A percentile compares a stretch with the other conserved stretches of the same genome.
These are phyloP conservation scores for Ceriagrion tenellum DNA, from an alignment of 2,888 invertebrate species.

Conservation along the genomic window DNA sequence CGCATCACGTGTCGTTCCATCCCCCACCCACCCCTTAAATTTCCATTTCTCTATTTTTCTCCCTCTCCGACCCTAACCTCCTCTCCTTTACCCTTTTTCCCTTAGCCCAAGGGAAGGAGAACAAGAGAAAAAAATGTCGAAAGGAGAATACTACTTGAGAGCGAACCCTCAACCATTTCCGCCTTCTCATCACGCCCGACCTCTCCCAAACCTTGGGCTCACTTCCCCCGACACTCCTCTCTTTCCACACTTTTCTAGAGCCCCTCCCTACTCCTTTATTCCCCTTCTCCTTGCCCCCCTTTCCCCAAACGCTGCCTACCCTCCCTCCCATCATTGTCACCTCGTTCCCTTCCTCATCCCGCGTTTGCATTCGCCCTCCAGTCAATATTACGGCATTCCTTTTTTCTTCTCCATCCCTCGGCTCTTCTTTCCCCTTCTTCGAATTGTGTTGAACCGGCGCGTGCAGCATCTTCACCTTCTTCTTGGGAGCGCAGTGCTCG, in stretches of 20 bases:
- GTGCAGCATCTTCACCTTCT: neutral
- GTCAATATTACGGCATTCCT: neutral
- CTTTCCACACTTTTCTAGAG: neutral
- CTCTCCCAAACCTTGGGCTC: constrained; percentile 17
- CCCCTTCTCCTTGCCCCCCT: neutral
- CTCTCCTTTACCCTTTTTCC: neutral
- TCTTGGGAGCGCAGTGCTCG: neutral
- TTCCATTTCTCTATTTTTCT: no score
- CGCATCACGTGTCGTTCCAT: no score
- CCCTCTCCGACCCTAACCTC: neutral
- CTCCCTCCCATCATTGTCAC: neutral
- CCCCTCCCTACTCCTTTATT: no score
- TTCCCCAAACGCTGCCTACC: neutral
- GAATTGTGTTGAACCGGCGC: neutral
- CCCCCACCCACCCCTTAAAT: no score
- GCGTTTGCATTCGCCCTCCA: neutral
- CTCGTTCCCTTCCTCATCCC: neutral
- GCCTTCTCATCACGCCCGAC: neutral
- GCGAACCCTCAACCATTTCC: neutral
- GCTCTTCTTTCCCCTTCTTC: neutral
- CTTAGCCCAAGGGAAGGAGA: neutral
- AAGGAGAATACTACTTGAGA: neutral
- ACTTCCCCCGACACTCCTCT: neutral
- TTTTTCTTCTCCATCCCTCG: neutral
- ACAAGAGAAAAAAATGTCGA: neutral